Conservation (phyloP, 2,797 vertebrate genomes). For the Fundulus diaphanus region DNA sequence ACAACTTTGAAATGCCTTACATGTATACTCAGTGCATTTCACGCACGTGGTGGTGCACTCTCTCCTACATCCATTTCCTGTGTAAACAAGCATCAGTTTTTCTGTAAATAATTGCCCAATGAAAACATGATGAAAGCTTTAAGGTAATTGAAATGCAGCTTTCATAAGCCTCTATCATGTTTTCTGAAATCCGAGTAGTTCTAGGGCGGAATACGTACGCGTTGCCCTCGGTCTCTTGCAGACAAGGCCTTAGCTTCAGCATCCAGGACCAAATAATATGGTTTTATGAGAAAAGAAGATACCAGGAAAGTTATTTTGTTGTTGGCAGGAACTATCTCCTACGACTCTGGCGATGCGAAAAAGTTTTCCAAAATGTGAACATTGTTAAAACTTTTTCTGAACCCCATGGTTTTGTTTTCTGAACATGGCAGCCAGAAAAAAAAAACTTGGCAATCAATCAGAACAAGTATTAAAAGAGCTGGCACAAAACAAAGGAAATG, state of each 20-base stretch:
- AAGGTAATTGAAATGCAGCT: too few relatives aligned
- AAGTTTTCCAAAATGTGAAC: too few relatives aligned
- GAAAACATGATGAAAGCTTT: too few relatives aligned
- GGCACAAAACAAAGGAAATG: not conserved
- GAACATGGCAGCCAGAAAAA: not conserved
- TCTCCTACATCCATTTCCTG: not conserved
- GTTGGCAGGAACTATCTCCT: not conserved
- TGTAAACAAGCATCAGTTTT: not conserved
- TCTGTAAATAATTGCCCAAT: not conserved
- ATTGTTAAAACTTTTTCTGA: not conserved
- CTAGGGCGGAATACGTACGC: not conserved
- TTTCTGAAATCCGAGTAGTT: not conserved
- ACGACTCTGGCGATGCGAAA: not conserved
- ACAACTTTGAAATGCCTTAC: not conserved
- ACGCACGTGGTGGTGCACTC: not conserved
- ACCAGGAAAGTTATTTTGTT: not conserved
- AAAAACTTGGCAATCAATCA: not conserved
- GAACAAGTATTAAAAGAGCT: not conserved
- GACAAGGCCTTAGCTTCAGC: not conserved
- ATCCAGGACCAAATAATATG: not conserved
- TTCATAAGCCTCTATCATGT: too few relatives aligned
- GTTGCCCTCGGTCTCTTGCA: not conserved
- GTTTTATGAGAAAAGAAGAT: not conserved
- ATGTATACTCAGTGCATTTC: not conserved
- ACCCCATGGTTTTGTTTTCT: not conserved